Base-by-base conservation (phyloP, 30 jellyfish, hydroid and myxozoan species). In the Mastigias papua region DNA sequence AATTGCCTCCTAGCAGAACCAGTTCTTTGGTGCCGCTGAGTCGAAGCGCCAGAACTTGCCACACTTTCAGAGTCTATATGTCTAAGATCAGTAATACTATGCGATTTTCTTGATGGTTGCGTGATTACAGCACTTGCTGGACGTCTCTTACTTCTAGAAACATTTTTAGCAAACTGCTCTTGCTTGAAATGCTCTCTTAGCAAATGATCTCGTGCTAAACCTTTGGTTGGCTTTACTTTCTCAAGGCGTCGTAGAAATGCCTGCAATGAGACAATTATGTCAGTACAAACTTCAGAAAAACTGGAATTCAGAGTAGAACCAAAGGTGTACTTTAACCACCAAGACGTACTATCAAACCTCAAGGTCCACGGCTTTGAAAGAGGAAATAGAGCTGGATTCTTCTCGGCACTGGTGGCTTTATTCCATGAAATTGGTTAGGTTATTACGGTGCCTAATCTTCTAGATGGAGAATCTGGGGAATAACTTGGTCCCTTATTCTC, bases 151-250 rank as follows among this genome's bases (percentile, higher is more conserved):
- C 96, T 35, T 87, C 78, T 87, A 5, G 97, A 87, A 4, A 92
- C 79, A 57, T 84, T 85, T n/a, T 58, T 76, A 0, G 91, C 81
- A 32, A 58, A 73, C 49, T 79, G 86, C 60, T 80, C 97, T 64
- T 78, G 88, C 73, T 78, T 84, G 48, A 64, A 78, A 66, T 94
- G 97, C 35, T 89, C 97, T 35, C 76, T 27, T 23, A 94, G 78
- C 17, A 94, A 81, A 60, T 83, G 89, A 61, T 84, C 90, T 28
- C 97, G 71, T 13, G 97, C 60, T 15, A 94, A 86, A 20, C 63
- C 97, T 48, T 77, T 90, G 34, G 98, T 80, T n/a, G 98, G 98
- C 74, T 94, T 94, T 31, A 90, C 97, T 50, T 58, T 84, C 81
- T 94, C 97, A 6, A 94, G 84, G 2, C 96, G 84, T 0, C 89